Evolutionary conservation across 2,888 invertebrate genomes (phyloP), one percentile per base, ranked within the genome.

Genomic region (Latheticus oryzae): DNA sequence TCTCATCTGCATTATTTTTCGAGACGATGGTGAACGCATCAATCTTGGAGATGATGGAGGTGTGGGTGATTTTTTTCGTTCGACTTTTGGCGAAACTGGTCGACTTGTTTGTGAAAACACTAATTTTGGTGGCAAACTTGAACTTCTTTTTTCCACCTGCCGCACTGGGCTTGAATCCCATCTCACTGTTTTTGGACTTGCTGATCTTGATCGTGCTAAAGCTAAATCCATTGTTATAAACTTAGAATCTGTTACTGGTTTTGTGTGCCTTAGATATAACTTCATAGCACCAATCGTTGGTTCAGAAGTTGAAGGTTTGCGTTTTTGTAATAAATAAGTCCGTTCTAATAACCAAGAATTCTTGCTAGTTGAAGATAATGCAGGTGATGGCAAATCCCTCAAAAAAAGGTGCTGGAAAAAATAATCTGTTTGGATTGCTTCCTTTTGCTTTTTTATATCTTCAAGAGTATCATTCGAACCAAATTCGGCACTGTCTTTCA

Each of bases 341-440:
- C 87, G 87, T 72, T 90, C 88, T 38, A 86, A 77, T 9, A 91
- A 86, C 43, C 86, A 83, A 1, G 85, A 83, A 61, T 80, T 82
- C 59, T 81, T 81, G 19, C 66, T 73, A 3, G 64, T 35, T 16
- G 76, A 68, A 1, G 79, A 76, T 0, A 78, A 74, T 1, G 75
- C 73, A 0, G 81, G 77, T 1, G 81, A 72, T 3, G 58, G 72
- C 12, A 79, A 65, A 60, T 85, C 83, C 52, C 87, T 79, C 21
- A 89, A 75, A 67, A 90, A 87, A 11, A 90, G 80, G 75, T 88
- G 85, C 74, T 87, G 89, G 66, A 90, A 90, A 70, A 90, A 90
- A 0, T 83, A 82, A 70, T 89, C 83, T 0, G 85, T 83, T 57
- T 85, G 79, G 16, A 87, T 79, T 2, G 82, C 80, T 64, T 85